Conservation (phyloP, 1,140 invertebrate species). For the Chironomus striatipennis region DNA sequence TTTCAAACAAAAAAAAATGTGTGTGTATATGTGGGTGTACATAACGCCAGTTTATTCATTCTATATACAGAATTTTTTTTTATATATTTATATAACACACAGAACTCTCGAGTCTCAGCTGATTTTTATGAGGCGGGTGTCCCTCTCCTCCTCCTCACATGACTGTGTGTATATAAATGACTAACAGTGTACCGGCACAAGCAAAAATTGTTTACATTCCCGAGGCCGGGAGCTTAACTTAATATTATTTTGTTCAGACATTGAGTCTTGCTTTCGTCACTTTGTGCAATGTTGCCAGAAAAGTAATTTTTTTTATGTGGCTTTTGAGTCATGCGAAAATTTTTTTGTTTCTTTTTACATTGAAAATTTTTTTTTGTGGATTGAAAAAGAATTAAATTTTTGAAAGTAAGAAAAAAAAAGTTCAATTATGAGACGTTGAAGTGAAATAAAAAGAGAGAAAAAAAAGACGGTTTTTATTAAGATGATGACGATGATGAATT, state of each 20-base stretch:
- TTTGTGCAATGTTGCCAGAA: background rate
- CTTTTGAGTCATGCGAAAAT: background rate
- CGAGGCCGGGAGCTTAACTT: background rate
- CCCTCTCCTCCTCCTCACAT: background rate
- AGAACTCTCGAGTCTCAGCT: background rate
- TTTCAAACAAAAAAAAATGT: too few relatives aligned
- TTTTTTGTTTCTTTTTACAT: background rate
- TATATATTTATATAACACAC: too few relatives aligned
- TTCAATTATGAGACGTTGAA: too few relatives aligned
- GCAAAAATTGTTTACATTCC: conserved; percentile 9
- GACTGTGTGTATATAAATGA: background rate
- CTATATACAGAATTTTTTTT: background rate
- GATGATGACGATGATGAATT: background rate
- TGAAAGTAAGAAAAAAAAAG: background rate
- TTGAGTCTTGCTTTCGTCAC: background rate
- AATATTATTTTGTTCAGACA: too few relatives aligned
- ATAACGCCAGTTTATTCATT: background rate
- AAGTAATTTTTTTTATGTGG: background rate
- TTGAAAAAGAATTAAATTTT: background rate
- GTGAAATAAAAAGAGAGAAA: too few relatives aligned
- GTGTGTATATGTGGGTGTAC: background rate
- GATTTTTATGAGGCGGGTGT: conserved; percentile 1
- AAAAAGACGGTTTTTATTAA: too few relatives aligned
- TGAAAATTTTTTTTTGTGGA: background rate
- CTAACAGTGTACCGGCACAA: background rate